Evolutionary conservation across 92 coral and sea anemone species (phyloP), one percentile per base, ranked within the genome.

Genomic region (Siderastrea siderea): DNA sequence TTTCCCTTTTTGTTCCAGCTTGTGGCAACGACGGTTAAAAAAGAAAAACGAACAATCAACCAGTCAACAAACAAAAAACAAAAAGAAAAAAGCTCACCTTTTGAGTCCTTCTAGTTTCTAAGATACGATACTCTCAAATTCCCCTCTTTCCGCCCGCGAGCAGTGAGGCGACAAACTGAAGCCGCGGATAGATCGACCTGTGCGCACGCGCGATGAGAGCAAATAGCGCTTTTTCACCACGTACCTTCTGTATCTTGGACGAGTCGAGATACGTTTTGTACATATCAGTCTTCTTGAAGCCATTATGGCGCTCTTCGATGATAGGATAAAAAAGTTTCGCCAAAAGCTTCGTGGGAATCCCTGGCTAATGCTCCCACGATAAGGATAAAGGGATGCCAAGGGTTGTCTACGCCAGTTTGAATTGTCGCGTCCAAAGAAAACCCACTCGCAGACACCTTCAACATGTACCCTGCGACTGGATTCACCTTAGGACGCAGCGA

Each of bases 141-240:
- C 95, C 69, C 97, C 70, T 80, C 97, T 86, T 75, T 94, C 97
- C 45, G 93, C 93, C 44, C 97, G 92, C 26, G 93, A 71, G 86
- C 96, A 94, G 81, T 94, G 96, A 8, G 96, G 96, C 0, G 96
- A 95, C 19, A 94, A 84, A 69, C 95, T 81, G 84, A 85, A 94
- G 55, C 96, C 96, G 26, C 96, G 95, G 71, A 94, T 74, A 15
- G 96, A 94, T 68, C 96, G 95, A 50, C 96, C 96, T 64, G 96
- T 94, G 90, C 96, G 95, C 94, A 94, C 96, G 95, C 96, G 96
- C 71, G 96, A 94, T 3, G 96, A 94, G 74, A 94, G 65, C 45
- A 94, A 95, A 52, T 94, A 94, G 10, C 90, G 93, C 50, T 91
- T 77, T 89, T 10, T 95, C 96, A 14, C 96, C 96, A 68, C 78